Percentiles rank a stretch among this genome's conserved stretches.
phyloP scores from a whole-genome alignment of 2,113 vertebrate genomes.

The Eidolon helvum region DNA sequence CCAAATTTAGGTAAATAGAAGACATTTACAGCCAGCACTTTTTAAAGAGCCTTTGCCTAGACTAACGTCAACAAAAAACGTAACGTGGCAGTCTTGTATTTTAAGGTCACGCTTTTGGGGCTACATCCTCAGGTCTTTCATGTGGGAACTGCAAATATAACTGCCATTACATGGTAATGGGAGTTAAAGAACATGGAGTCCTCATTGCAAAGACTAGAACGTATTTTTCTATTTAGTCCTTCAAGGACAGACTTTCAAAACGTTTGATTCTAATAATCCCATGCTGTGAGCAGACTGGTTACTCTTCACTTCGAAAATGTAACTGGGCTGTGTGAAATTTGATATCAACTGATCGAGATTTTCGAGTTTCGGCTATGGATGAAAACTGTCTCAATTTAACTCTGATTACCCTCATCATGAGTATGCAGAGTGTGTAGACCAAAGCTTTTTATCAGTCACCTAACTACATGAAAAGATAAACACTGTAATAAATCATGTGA shows the following conservation, averaged over 20 bases:
- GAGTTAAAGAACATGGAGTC: slow-evolving; percentile 76
- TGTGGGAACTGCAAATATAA: slow-evolving; percentile 76
- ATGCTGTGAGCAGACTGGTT: slow-evolving; percentile 71
- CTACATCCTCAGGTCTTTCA: slow-evolving; percentile 64
- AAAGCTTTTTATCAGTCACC: slow-evolving; percentile 80
- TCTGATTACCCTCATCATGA: slow-evolving; percentile 80
- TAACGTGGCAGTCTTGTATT: slow-evolving; percentile 59
- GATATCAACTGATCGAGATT: slow-evolving; percentile 55
- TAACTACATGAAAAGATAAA: slow-evolving; percentile 83
- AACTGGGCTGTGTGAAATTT: slow-evolving; percentile 78
- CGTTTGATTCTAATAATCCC: slow-evolving; percentile 65
- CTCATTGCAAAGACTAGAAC: slow-evolving; percentile 71
- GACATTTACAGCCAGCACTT: slow-evolving; percentile 37
- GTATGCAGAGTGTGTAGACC: slow-evolving; percentile 82
- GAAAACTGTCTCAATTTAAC: slow-evolving; percentile 73
- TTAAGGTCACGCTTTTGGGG: slow-evolving; percentile 72
- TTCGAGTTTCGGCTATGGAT: slow-evolving; percentile 77
- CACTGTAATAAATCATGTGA: slow-evolving; percentile 80
- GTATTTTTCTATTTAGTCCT: slow-evolving; percentile 80
- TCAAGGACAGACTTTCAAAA: slow-evolving; percentile 82
- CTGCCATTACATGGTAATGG: slow-evolving; percentile 83
- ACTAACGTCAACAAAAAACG: slow-evolving; percentile 18
- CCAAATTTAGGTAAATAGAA: slow-evolving; percentile 8
- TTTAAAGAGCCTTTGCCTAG: not conserved
- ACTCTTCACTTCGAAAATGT: slow-evolving; percentile 80